Percentiles rank a stretch among this genome's conserved stretches.
phyloP scores from a whole-genome alignment of 2,888 invertebrate genomes.

The Mellilla xanthometata region DNA sequence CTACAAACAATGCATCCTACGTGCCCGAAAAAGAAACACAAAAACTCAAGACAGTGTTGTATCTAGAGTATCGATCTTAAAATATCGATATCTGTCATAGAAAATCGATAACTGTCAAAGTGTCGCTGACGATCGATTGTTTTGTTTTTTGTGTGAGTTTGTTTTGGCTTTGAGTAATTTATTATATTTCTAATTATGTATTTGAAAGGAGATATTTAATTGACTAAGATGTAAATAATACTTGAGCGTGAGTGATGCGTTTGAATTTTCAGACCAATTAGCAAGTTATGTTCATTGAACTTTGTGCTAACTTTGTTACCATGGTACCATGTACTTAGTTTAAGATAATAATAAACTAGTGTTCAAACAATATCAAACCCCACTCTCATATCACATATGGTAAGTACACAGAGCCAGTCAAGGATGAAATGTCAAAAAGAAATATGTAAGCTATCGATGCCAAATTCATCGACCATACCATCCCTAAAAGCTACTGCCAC shows the following conservation, averaged over 20 bases:
- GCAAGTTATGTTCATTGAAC: background rate
- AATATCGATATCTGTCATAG: conserved; percentile 47
- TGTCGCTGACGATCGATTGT: conserved; percentile 31
- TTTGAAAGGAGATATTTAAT: conserved; percentile 6
- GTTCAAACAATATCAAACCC: no score
- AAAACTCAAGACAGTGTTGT: conserved; percentile 50
- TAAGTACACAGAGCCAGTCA: no score
- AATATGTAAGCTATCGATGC: conserved; percentile 7
- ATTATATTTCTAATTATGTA: conserved; percentile 8
- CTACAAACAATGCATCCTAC: conserved; percentile 78
- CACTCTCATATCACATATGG: no score
- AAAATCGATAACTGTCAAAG: conserved; percentile 46
- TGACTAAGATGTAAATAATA: background rate
- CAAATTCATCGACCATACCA: conserved; percentile 45
- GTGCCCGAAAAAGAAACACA: conserved; percentile 63
- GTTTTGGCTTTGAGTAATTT: conserved; percentile 12
- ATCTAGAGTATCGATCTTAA: conserved; percentile 40
- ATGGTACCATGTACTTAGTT: no score
- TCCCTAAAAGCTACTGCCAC: conserved; percentile 71
- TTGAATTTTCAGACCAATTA: no score
- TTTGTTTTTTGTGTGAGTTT: conserved; percentile 21
- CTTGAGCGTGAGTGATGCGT: no score
- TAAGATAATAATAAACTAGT: no score
- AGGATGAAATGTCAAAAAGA: no score
- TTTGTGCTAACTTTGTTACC: background rate